Conservation (phyloP, 2,113 vertebrate genomes). For the Thalassarche chlororhynchos region DNA sequence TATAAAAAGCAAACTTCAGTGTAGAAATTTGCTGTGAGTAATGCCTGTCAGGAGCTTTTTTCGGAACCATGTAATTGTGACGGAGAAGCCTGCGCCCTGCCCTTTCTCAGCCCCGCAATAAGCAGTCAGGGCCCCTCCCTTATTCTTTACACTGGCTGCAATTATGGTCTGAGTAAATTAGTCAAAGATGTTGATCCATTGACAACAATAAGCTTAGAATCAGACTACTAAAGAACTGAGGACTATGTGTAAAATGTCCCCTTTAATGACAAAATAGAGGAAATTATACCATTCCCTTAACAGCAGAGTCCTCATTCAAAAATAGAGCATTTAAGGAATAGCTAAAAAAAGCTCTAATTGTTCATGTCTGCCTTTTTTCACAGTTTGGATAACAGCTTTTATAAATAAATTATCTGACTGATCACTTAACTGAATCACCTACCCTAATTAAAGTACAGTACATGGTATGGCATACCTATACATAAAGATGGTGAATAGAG, state of each 20-base stretch:
- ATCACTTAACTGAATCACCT: constrained; percentile 8
- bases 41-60: background rate
- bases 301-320: background rate
- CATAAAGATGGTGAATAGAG: background rate
- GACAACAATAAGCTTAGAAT: background rate
- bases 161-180: background rate
- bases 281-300: background rate
- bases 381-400: constrained; percentile 17
- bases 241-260: background rate
- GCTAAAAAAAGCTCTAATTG: background rate
- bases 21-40: background rate
- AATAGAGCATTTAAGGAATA: background rate
- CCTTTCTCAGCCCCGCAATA: background rate
- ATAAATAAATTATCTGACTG: constrained; percentile 16
- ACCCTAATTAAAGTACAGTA: background rate
- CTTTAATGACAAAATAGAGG: background rate
- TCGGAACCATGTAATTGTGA: background rate
- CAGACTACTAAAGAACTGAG: background rate
- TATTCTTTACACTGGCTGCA: background rate
- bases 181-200: background rate
- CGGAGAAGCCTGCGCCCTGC: background rate
- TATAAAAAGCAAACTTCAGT: background rate
- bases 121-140: background rate
- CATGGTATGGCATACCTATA: background rate
- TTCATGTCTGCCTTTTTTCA: background rate